Percentiles rank a stretch among this genome's conserved stretches.
phyloP scores from a whole-genome alignment of 2,888 invertebrate species.

The Polia nebulosa region DNA sequence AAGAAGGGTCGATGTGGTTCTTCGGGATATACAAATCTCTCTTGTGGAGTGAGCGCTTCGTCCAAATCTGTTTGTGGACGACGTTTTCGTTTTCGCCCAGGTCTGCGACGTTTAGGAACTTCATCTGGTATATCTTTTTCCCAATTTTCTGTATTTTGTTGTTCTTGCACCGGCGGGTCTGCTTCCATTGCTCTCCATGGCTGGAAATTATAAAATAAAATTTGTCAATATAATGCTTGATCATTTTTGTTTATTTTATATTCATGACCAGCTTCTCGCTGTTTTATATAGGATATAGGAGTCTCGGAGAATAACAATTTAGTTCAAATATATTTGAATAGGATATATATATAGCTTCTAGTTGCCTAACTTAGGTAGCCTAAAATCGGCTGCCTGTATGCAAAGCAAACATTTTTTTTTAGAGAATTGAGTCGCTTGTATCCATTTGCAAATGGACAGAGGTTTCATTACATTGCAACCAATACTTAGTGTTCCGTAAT shows the following conservation, averaged over 20 bases:
- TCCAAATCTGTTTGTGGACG: conserved; percentile 84
- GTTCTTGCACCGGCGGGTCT: conserved; percentile 73
- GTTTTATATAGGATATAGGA: not conserved
- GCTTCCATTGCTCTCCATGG: conserved; percentile 88
- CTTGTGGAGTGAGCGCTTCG: conserved; percentile 73
- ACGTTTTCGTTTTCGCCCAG: conserved; percentile 91
- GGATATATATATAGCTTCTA: not conserved
- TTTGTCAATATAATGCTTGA: not conserved
- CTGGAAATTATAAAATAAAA: conserved; percentile 78
- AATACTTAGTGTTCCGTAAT: conserved; percentile 13
- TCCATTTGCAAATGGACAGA: conserved; percentile 19
- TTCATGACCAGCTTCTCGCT: not conserved
- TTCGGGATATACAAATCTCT: conserved; percentile 72
- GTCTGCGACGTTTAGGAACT: conserved; percentile 84
- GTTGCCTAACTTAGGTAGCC: too few relatives aligned
- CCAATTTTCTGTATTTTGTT: conserved; percentile 74
- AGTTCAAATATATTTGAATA: not conserved
- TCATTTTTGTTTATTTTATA: not conserved
- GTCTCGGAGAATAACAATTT: not conserved
- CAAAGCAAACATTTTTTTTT: conserved; percentile 1
- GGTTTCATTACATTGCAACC: conserved; percentile 15
- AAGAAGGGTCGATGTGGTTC: conserved; percentile 70
- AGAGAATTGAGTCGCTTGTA: not conserved
- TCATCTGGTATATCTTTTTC: conserved; percentile 78
- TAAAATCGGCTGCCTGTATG: not conserved